Percentiles rank a stretch among this genome's conserved stretches.
phyloP scores from a whole-genome alignment of 2,113 vertebrate species.

The Oreochromis aureus region DNA sequence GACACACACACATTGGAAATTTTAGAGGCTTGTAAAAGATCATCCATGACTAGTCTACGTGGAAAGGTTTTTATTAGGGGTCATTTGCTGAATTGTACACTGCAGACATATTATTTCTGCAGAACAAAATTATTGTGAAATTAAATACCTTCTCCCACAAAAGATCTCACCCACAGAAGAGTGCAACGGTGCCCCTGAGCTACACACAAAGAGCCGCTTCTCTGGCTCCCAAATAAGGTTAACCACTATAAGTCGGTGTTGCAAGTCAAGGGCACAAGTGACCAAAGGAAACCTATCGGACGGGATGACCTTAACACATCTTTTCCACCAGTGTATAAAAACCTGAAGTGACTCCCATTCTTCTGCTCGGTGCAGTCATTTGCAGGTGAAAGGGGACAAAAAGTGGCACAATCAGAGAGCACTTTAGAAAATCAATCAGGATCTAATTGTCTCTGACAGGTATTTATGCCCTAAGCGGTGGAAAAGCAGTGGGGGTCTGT shows the following conservation, averaged over 20 bases:
- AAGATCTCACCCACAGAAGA: not conserved
- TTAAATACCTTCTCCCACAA: not conserved
- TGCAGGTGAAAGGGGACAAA: slow-evolving; percentile 53
- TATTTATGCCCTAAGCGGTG: slow-evolving; percentile 59
- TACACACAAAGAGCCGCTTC: not conserved
- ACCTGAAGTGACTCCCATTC: slow-evolving; percentile 16
- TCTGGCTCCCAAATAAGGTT: not conserved
- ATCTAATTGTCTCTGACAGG: slow-evolving; percentile 67
- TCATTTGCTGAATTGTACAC: not conserved
- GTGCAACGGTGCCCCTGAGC: not conserved
- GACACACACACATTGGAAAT: not conserved
- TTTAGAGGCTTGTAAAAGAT: not conserved
- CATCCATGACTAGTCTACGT: not conserved
- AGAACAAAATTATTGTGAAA: not conserved
- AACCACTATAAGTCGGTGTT: not conserved
- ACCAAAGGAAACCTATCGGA: not conserved
- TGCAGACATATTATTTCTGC: not conserved
- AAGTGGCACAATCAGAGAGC: slow-evolving; percentile 47
- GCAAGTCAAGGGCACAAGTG: slow-evolving; percentile 42
- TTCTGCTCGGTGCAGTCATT: slow-evolving; percentile 28
- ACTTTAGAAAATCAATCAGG: slow-evolving; percentile 65
- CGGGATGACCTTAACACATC: slow-evolving; percentile 41
- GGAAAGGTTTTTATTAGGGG: not conserved
- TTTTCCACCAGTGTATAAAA: slow-evolving; percentile 14
- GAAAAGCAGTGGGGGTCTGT: slow-evolving; percentile 20